Base-by-base conservation (phyloP, 2,113 vertebrate genomes). In the Neopipo cinnamomea region DNA sequence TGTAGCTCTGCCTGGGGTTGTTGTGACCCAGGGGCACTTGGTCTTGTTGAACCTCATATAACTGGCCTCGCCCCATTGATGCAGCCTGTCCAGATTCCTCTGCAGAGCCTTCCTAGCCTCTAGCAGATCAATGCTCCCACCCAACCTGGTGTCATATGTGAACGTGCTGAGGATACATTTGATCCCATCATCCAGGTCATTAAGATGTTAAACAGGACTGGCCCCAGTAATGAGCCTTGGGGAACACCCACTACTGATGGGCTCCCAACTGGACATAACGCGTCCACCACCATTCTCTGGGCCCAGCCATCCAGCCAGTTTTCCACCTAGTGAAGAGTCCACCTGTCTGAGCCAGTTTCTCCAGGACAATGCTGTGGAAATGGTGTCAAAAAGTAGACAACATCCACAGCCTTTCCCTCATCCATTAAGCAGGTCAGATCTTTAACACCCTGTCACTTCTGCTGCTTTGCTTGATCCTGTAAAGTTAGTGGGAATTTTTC, bases 241-340 rank as follows among this genome's bases (percentile, higher is more conserved):
- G 24, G 13, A 53, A 6, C 20, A 53, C 9, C 8, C 15, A 8
- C 8, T 70, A 21, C 14, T 33, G 49, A 47, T 44, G 1, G 1
- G 21, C 23, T 0, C 0, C 19, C 16, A n/a, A 3, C n/a, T 23
- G 56, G 14, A 42, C 47, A 50, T 65, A 52, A 11, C 30, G 63
- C 22, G 16, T 61, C 82, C 37, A 19, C 8, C 15, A 25, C 15
- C 42, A 39, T 41, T 46, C 33, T 77, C 27, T 37, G 47, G 12
- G 53, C 30, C 12, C 4, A 6, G 21, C 6, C 19, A 28, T 25
- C 18, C 25, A 42, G n/a, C 9, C n/a, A 11, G 4, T 25, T 49
- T 70, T 86, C 81, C 25, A n/a, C 39, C 7, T 6, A 20, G 18
- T 5, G 3, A 62, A 22, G 22, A 50, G 33, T 58, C 8, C 1